Evolutionary conservation across 2,113 vertebrate species (phyloP).

Genomic region (Propithecus coquereli): DNA sequence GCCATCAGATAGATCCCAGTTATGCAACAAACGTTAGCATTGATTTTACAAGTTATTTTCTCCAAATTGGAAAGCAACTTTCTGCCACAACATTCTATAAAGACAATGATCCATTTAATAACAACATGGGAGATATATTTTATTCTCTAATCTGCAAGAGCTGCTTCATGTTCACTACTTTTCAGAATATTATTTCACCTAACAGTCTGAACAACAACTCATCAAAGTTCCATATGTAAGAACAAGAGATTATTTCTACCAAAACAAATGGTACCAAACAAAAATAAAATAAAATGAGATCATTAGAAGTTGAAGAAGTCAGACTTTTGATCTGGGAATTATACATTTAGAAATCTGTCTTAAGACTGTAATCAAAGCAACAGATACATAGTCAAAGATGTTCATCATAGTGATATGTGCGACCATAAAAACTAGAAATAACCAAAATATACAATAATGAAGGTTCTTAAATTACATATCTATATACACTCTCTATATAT

Average conservation of each 20-base stretch:
- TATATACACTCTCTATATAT: neutral
- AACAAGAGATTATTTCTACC: neutral
- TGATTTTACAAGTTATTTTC: constrained; percentile 13
- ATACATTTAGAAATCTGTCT: neutral
- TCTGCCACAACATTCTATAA: neutral
- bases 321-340: constrained; percentile 12
- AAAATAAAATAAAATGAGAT: neutral
- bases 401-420: neutral
- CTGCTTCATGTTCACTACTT: neutral
- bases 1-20: neutral
- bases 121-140: neutral
- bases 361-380: neutral
- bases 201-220: neutral
- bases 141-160: neutral
- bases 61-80: neutral
- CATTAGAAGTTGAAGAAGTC: neutral
- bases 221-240: neutral
- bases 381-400: neutral
- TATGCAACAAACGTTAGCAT: neutral
- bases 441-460: constrained; percentile 15
- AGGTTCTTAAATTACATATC: neutral
- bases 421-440: neutral
- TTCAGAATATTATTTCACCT: neutral
- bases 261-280: neutral
- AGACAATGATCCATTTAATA: neutral